Evolutionary conservation across 2,113 vertebrate genomes (phyloP).

Genomic region (Rhodinocichla rosea): DNA sequence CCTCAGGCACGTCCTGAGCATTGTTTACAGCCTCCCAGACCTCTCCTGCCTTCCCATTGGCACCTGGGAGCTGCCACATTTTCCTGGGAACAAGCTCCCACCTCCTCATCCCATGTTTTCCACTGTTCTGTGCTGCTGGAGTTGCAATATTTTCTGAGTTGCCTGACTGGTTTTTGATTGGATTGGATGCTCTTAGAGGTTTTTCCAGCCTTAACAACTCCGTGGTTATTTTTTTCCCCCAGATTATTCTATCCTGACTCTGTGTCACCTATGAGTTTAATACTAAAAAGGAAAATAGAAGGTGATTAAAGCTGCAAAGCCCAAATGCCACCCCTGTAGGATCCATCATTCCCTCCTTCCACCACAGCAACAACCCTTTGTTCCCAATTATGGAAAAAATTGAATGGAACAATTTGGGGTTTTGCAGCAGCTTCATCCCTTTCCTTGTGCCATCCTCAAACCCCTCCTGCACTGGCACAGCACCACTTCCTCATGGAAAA

Average conservation of each 20-base stretch:
- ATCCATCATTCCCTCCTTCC: neutral
- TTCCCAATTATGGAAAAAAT: neutral
- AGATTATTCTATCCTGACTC: neutral
- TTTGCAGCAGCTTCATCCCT: neutral
- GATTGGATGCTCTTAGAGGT: neutral
- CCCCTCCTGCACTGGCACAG: neutral
- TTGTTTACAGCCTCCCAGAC: neutral
- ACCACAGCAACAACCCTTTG: too few species aligned
- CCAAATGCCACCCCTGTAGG: neutral
- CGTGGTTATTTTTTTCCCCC: rapidly evolving
- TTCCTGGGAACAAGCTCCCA: neutral
- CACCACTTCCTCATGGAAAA: neutral
- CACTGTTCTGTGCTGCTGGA: neutral
- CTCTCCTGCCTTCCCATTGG: neutral
- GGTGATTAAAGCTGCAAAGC: neutral
- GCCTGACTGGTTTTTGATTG: rapidly evolving
- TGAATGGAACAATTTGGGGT: neutral
- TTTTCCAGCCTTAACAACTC: neutral
- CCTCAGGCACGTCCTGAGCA: neutral
- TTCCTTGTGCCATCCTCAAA: neutral
- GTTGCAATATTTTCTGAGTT: neutral
- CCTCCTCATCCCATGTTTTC: neutral
- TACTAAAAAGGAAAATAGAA: neutral
- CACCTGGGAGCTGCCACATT: neutral
- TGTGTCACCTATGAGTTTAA: neutral